Base-by-base conservation (phyloP, 2,888 invertebrate genomes). In the Aporophyla lueneburgensis region DNA sequence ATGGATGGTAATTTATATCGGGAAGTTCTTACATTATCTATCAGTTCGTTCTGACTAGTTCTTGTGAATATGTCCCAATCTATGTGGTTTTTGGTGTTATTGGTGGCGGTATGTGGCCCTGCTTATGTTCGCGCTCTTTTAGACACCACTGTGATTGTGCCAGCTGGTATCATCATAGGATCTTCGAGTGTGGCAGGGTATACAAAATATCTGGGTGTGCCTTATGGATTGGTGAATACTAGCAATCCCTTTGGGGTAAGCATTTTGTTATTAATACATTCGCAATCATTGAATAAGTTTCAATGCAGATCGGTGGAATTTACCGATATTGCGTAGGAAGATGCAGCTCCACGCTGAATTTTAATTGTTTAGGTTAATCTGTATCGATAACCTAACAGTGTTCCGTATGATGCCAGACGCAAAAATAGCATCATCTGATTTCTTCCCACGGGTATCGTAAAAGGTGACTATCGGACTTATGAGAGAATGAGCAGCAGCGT, bases 181-280 rank as follows among this genome's bases (percentile, higher is more conserved):
- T 78, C 74, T 24, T 46, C n/a, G 10, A 68, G 24, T n/a, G 78
- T 78, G 0, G 49, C 74, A 65, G 83, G 68, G 3, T 86, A 72
- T 58, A 63, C 49, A 0, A 58, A 71, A 62, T 84, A 72, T 12
- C 69, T 83, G 43, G 86, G 84, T 7, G 51, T 84, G 21, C 86
- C 84, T 1, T 84, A 83, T 21, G 86, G 72, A 14, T 71, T 73
- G 19, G 54, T 86, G 5, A 71, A 84, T 40, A 74, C 68, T 16
- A 65, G 71, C 1, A 83, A 84, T 61, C 79, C 83, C 0, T 84
- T 84, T 75, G 83, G 76, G 65, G 84, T 86, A 59, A 84, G 84
- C 6, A 21, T 77, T 58, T 58, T 51, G 0, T 58, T 21, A 49
- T 49, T 5, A 43, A 10, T 68, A 40, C 2, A 4, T 43, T 43